These are phyloP conservation scores for Hylia prasina DNA, from an alignment of 2,113 vertebrate species.

Conservation along the genomic window DNA sequence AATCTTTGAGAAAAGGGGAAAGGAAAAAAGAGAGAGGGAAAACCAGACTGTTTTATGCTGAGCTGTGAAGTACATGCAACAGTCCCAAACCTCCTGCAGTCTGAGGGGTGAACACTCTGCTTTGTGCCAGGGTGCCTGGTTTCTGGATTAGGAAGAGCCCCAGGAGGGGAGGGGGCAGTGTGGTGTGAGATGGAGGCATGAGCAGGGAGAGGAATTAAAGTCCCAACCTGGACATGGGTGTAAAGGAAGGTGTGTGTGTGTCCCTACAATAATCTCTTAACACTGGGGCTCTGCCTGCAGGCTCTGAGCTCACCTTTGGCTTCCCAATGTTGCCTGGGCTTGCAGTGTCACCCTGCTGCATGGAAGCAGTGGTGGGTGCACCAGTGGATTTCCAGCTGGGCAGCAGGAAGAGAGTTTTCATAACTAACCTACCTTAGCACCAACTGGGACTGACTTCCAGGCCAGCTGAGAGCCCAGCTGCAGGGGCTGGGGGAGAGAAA, in stretches of 20 bases:
- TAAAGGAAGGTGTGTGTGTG: background rate
- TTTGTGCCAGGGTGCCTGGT: background rate
- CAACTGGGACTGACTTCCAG: background rate
- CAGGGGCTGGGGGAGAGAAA: background rate
- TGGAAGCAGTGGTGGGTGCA: background rate
- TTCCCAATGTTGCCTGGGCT: background rate
- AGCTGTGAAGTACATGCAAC: background rate
- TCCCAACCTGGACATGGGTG: background rate
- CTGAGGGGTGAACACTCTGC: background rate
- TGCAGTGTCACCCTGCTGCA: background rate
- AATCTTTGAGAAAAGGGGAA: conserved; percentile 16
- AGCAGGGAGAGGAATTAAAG: background rate
- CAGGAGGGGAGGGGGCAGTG: background rate
- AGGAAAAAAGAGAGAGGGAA: background rate
- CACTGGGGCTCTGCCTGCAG: background rate
- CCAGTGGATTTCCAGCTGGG: background rate
- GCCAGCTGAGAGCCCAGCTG: background rate
- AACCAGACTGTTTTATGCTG: background rate
- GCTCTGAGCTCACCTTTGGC: background rate
- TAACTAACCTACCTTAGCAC: no score
- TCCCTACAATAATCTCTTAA: background rate
- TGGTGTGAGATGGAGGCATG: no score
- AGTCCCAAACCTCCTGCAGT: background rate
- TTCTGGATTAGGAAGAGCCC: background rate
- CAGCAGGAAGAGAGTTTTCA: background rate